Conservation (phyloP, 2,888 invertebrate genomes). For the Drosophila anomelani region DNA sequence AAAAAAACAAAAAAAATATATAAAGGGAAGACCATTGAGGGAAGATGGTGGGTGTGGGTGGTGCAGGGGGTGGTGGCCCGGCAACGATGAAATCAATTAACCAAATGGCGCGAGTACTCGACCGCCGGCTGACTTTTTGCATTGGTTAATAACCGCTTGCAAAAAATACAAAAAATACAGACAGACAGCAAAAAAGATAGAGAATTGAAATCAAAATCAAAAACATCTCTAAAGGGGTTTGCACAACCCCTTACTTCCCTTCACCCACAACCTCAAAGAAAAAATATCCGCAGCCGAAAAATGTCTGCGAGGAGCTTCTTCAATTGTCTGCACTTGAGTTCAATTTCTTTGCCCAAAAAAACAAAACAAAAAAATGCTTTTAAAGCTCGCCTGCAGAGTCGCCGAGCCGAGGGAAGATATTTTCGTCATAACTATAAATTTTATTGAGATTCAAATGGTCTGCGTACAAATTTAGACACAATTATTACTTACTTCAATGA, state of each 20-base stretch:
- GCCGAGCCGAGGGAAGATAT: constrained; percentile 30
- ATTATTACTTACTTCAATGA: constrained; percentile 67
- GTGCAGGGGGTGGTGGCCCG: background rate
- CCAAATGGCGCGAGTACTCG: constrained; percentile 75
- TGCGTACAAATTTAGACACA: constrained; percentile 70
- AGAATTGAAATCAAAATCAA: constrained; percentile 32
- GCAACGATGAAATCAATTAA: constrained; percentile 75
- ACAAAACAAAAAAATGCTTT: constrained; percentile 50
- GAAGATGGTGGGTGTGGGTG: constrained; percentile 2
- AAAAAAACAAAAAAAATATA: background rate
- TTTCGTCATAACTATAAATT: constrained; percentile 78
- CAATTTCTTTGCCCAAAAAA: constrained; percentile 66
- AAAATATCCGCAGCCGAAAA: constrained; percentile 43
- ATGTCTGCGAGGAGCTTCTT: constrained; percentile 63
- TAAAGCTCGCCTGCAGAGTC: constrained; percentile 45
- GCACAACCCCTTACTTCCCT: constrained; percentile 4
- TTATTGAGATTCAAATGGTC: constrained; percentile 75
- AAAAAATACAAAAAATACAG: constrained; percentile 22
- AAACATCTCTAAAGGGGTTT: constrained; percentile 48
- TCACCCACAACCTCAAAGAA: constrained; percentile 6
- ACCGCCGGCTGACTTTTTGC: constrained; percentile 43
- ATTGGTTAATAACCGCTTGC: constrained; percentile 67
- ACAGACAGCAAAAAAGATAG: constrained; percentile 23
- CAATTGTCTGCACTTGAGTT: constrained; percentile 81
- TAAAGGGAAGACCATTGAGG: background rate